Evolutionary conservation across 2,113 vertebrate genomes (phyloP).

Genomic region (Pollimyrus isidori): DNA sequence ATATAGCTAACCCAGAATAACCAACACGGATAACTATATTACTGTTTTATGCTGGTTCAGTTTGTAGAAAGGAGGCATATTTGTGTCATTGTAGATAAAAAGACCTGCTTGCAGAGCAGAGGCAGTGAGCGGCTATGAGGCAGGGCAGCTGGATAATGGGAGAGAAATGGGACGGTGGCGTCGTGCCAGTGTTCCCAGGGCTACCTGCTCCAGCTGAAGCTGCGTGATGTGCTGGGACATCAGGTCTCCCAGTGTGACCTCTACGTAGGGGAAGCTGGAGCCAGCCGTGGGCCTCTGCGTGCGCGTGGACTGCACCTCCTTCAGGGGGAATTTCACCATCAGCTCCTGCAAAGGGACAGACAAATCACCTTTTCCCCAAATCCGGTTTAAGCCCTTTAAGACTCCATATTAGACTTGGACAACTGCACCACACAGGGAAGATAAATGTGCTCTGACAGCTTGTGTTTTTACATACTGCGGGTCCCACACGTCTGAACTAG

Average conservation of each 20-base stretch:
- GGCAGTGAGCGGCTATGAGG: not conserved
- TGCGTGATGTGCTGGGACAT: conserved; percentile 71
- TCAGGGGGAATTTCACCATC: conserved; percentile 70
- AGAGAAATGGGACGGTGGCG: not conserved
- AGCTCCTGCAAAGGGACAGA: conserved; percentile 63
- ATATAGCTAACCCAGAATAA: not conserved
- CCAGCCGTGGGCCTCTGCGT: conserved; percentile 74
- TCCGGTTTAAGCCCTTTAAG: not conserved
- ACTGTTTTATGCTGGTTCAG: not conserved
- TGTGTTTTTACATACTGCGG: not conserved
- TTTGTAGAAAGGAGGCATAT: not conserved
- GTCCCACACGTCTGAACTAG: not conserved
- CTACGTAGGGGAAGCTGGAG: conserved; percentile 84
- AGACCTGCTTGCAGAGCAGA: not conserved
- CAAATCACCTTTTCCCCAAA: not conserved
- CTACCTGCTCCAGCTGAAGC: conserved; percentile 85
- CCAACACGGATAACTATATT: not conserved
- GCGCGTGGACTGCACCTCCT: conserved; percentile 79
- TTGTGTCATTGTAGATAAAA: not conserved
- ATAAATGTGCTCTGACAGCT: not conserved
- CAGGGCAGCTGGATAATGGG: not conserved
- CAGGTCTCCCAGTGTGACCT: conserved; percentile 74
- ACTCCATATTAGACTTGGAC: not conserved
- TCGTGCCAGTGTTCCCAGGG: conserved; percentile 9
- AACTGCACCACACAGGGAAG: not conserved